Evolutionary conservation across 2,888 invertebrate species (phyloP), one percentile per base, ranked within the genome.

Genomic region (Perizoma flavofasciatum): DNA sequence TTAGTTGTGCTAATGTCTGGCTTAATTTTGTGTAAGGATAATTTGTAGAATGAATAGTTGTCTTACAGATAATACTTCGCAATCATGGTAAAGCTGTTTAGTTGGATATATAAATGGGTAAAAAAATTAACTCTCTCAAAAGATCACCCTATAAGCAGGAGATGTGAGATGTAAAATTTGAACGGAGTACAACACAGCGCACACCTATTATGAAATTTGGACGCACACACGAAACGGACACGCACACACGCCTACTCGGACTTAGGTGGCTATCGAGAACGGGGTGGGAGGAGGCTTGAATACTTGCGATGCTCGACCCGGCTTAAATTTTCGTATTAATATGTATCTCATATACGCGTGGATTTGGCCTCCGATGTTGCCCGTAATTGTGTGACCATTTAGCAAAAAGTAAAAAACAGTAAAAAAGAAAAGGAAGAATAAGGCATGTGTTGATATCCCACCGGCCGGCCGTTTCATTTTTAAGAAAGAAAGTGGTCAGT

Each of bases 141-240:
- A 46, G 54, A 82, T 64, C 89, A 84, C 6, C 79, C 88, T 87
- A 77, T 92, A 85, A 61, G 68, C 59, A 63, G 69, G 80, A 86
- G 85, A 88, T 87, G 88, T 83, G 88, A 88, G 87, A 89, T 89
- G 90, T 92, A 89, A 91, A 92, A 92, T 92, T 90, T 88, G 89
- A 88, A 82, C 84, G 79, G 83, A 87, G 85, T 79, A 84, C 79
- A 83, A 77, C 80, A 83, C 81, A 83, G 74, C 85, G 84, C 81
- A 85, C 88, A 89, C 87, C 89, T 90, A 89, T 88, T 89, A 89
- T 89, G 88, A 88, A 87, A 88, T 86, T 86, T 83, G 82, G 81
- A 80, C 86, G 82, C 88, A 88, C 89, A 86, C 58, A 54, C 49
- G 51, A 73, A 72, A 70, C 61, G 69, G 78, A 72, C 79, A 74